These are phyloP conservation scores for Hemibagrus guttatus DNA, from an alignment of 2,797 vertebrate genomes.

Conservation along the genomic window DNA sequence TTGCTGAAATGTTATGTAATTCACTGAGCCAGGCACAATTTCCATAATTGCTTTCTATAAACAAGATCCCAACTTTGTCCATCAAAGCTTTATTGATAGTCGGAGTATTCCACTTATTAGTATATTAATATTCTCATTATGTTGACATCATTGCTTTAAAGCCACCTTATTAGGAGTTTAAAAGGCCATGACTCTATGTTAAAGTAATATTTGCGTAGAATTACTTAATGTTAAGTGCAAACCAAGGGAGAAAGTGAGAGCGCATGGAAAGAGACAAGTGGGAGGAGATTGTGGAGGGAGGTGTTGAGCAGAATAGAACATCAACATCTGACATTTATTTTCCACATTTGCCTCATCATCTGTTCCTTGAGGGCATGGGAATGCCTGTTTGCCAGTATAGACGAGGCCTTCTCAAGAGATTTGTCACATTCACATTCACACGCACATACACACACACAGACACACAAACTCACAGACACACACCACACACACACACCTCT, in stretches of 20 bases:
- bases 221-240: not conserved
- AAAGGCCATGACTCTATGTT: not conserved
- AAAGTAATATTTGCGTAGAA: not conserved
- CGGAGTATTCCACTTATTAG: constrained; percentile 30
- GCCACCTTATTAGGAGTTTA: not conserved
- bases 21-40: not conserved
- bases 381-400: constrained; percentile 1
- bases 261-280: not conserved
- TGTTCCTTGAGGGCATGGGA: constrained; percentile 13
- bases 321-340: constrained; percentile 35
- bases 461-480: constrained; percentile 1
- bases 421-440: not conserved
- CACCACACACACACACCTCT: not conserved
- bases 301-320: not conserved
- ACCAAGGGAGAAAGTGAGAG: not conserved
- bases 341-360: constrained; percentile 3
- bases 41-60: not conserved
- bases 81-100: constrained; percentile 8
- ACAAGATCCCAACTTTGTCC: not conserved
- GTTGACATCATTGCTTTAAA: not conserved
- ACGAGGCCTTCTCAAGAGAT: not conserved
- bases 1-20: constrained; percentile 43
- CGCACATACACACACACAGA: not conserved
- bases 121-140: constrained; percentile 29
- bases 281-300: not conserved